These are phyloP conservation scores for Peromyscus californicus DNA, from an alignment of 2,113 vertebrate genomes.

Conservation along the genomic window DNA sequence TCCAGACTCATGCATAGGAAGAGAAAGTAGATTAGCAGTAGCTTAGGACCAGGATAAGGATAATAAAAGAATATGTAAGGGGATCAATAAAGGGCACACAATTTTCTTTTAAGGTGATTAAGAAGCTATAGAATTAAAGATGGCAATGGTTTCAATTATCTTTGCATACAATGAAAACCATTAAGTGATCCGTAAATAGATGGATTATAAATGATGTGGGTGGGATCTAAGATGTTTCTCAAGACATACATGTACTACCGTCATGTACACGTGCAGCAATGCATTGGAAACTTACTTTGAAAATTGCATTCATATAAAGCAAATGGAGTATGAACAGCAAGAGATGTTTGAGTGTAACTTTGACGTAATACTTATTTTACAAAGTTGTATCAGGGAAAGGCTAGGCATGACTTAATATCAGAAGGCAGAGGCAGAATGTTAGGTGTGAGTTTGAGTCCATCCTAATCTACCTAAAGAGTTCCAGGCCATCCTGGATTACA, in stretches of 20 bases:
- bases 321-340: fast-evolving
- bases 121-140: background rate
- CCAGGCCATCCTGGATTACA: background rate
- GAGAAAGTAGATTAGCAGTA: background rate
- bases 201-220: background rate
- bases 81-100: background rate
- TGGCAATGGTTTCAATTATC: background rate
- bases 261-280: too few species aligned
- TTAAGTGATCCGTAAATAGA: background rate
- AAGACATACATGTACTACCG: background rate
- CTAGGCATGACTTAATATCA: background rate
- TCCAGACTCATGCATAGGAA: background rate
- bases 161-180: background rate
- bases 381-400: background rate
- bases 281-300: background rate
- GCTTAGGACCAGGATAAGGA: fast-evolving
- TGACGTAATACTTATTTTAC: background rate
- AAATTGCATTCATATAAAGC: background rate
- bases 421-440: background rate
- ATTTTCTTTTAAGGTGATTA: background rate
- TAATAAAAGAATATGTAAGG: background rate
- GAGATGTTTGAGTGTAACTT: background rate
- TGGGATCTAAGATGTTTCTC: background rate
- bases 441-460: background rate
- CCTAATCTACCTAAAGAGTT: background rate